phyloP scores from a whole-genome alignment of 2,113 vertebrate species.

The Leuciscus idus region DNA sequence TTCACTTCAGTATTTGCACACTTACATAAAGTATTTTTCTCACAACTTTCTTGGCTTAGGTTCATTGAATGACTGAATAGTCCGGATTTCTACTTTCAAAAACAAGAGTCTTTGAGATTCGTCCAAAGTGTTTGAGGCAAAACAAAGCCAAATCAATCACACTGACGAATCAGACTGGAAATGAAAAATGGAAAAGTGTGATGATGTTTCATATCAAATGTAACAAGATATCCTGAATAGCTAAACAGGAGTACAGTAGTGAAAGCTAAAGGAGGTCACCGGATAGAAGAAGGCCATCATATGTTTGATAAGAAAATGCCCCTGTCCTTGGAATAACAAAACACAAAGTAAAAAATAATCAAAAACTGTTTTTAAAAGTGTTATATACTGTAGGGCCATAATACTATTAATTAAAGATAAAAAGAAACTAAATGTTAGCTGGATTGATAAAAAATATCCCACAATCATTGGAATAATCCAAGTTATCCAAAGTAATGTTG shows the following conservation, averaged over 20 bases:
- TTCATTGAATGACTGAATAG: neutral
- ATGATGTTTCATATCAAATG: neutral
- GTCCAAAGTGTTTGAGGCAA: neutral
- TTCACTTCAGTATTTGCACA: neutral
- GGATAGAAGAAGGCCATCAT: neutral
- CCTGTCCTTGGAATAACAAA: neutral
- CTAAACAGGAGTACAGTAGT: neutral
- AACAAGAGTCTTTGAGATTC: neutral
- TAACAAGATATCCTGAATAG: slow-evolving; percentile 5
- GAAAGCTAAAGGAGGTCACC: neutral
- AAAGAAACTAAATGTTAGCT: neutral
- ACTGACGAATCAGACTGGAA: neutral
- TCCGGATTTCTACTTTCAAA: neutral
- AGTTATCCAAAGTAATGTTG: neutral
- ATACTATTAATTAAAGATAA: slow-evolving; percentile 4
- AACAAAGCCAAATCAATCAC: slow-evolving; percentile 1
- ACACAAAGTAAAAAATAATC: neutral
- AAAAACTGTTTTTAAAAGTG: neutral
- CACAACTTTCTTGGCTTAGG: neutral
- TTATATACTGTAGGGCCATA: neutral
- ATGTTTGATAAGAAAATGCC: neutral
- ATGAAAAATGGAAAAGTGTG: neutral
- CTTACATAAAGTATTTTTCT: neutral
- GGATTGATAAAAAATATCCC: slow-evolving; percentile 6
- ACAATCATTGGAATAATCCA: neutral